Base-by-base conservation (phyloP, 1,140 invertebrate species). In the Bemisia tabaci region DNA sequence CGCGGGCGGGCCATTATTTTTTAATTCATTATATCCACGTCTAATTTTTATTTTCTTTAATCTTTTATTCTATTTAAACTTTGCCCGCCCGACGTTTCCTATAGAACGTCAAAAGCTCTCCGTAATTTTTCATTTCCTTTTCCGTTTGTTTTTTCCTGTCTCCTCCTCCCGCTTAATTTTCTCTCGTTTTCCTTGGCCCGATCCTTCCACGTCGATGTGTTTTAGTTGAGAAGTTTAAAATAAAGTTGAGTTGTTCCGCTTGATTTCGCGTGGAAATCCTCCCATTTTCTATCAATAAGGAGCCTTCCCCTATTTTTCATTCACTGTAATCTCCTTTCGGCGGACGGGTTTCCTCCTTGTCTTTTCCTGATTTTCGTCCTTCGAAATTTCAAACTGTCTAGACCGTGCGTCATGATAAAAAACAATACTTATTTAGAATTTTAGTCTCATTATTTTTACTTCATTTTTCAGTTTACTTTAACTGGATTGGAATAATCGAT, bases 41-140 rank as follows among this genome's bases (percentile, higher is more conserved):
- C 33, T 48, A 48, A 48, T 48, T 48, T 48, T 48, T 48, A 48
- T 48, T 48, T 48, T 48, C 33, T 48, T 48, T 48, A 48, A 48
- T 48, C 33, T 48, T 48, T 48, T 48, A 48, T 48, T 48, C 33
- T 48, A 9, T 48, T 48, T 48, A 9, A 48, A 48, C 17, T 48
- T 48, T 48, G 5, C 33, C 5, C 33, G 33, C 33, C 5, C 33
- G 17, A 48, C 33, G 33, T 48, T 48, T 48, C 33, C 33, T 48
- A 9, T 48, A 48, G 5, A 48, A 48, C 17, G 33, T 48, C 33
- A 48, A 48, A 48, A 48, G 33, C 33, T 48, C 33, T 17, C 33
- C 33, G 33, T 48, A 48, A 48, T 48, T 48, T 48, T 48, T 48
- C 33, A 48, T 48, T 48, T 48, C 33, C 33, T 48, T 48, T 48